These are phyloP conservation scores for Drymonia ruficornis DNA, from an alignment of 2,888 invertebrate species.

Conservation along the genomic window DNA sequence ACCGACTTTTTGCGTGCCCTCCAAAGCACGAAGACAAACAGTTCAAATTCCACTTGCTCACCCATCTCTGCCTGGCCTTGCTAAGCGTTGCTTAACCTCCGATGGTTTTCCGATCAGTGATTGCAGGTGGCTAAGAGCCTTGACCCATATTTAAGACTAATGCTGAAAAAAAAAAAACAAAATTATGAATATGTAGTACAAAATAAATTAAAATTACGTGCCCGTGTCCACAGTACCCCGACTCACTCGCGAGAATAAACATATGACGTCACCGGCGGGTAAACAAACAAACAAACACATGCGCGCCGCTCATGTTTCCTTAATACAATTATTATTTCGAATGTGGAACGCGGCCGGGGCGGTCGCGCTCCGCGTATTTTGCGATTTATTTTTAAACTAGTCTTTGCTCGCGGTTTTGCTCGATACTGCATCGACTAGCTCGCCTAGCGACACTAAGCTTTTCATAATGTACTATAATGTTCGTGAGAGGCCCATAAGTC, in stretches of 20 bases:
- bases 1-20: no score
- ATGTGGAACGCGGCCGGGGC: conserved; percentile 74
- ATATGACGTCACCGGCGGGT: conserved; percentile 84
- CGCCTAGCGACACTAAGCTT: neutral
- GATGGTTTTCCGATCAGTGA: no score
- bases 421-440: neutral
- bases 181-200: no score
- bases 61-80: no score
- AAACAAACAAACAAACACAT: conserved; percentile 86
- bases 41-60: no score
- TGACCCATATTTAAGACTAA: no score
- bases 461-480: neutral
- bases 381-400: conserved; percentile 44
- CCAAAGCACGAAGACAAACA: no score
- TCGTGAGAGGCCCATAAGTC: conserved; percentile 3
- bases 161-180: no score
- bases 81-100: no score
- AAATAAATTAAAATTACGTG: conserved; percentile 1
- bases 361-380: conserved; percentile 48
- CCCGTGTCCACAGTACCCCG: conserved; percentile 44
- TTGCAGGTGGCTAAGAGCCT: no score
- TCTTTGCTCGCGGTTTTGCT: conserved; percentile 10
- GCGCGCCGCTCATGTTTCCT: conserved; percentile 85
- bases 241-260: conserved; percentile 81
- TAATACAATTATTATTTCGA: conserved; percentile 85